Evolutionary conservation across 2,113 vertebrate species (phyloP).

Genomic region (Hyla sarda): DNA sequence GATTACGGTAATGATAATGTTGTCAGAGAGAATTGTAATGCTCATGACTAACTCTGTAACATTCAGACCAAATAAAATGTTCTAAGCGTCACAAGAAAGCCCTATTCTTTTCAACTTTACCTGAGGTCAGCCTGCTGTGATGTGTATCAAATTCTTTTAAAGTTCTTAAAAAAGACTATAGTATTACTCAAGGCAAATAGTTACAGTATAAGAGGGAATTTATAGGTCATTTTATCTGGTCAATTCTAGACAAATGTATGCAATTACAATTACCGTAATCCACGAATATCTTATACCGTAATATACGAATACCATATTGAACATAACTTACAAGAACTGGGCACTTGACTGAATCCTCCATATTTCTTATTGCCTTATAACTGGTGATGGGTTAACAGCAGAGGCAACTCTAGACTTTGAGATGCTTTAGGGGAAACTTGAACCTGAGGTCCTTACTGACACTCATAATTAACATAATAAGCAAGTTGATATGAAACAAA

Average conservation of each 20-base stretch:
- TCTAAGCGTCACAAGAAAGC: conserved; percentile 48
- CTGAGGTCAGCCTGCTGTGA: background rate
- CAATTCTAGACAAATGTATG: too few species aligned
- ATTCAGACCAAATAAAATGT: conserved; percentile 31
- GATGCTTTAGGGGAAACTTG: too few species aligned
- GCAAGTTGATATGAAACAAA: too few species aligned
- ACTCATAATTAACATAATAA: too few species aligned
- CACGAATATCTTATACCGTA: too few species aligned
- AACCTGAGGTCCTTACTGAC: too few species aligned
- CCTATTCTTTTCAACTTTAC: background rate
- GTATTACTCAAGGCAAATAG: background rate
- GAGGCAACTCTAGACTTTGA: too few species aligned
- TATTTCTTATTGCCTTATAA: background rate
- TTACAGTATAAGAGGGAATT: too few species aligned
- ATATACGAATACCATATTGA: background rate
- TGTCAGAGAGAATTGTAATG: background rate
- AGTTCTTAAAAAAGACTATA: background rate
- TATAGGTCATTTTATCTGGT: too few species aligned
- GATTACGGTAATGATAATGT: conserved; percentile 36
- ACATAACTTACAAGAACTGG: background rate
- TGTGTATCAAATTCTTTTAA: background rate
- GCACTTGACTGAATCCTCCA: background rate
- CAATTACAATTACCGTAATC: background rate
- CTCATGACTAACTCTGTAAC: conserved; percentile 29
- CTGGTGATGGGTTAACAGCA: too few species aligned